Conservation (phyloP, 2,888 invertebrate species). For the Temnothorax ravouxi region DNA sequence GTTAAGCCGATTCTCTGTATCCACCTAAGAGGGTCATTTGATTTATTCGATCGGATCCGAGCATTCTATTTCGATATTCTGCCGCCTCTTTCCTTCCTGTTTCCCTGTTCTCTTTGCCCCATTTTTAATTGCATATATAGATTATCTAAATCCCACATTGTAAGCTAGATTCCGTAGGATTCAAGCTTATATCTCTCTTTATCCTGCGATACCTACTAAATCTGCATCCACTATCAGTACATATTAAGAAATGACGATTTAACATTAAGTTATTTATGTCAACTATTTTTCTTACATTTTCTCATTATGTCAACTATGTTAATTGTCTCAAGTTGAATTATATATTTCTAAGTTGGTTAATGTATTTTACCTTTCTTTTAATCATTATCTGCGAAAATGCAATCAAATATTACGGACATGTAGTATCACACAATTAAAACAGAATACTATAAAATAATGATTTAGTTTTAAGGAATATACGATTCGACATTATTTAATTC, state of each 20-base stretch:
- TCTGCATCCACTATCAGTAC: neutral
- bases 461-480: neutral
- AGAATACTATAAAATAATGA: neutral
- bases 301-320: neutral
- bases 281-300: neutral
- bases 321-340: neutral
- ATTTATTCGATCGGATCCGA: slow-evolving; percentile 39
- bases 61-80: slow-evolving; percentile 19
- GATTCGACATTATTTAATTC: neutral
- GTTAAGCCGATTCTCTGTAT: slow-evolving; percentile 62
- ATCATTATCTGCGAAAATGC: neutral
- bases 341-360: neutral
- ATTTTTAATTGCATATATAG: slow-evolving; percentile 56
- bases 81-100: slow-evolving; percentile 1
- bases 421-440: neutral
- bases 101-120: neutral
- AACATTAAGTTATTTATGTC: neutral
- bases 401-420: neutral
- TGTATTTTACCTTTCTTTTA: neutral
- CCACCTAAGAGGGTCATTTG: slow-evolving; percentile 39
- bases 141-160: slow-evolving; percentile 26
- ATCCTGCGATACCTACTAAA: neutral
- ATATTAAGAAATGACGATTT: slow-evolving; percentile 7
- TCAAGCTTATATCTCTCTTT: neutral
- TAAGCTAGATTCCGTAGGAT: slow-evolving; percentile 10